Base-by-base conservation (phyloP, 2,888 invertebrate species). In the Cephalotes varians region DNA sequence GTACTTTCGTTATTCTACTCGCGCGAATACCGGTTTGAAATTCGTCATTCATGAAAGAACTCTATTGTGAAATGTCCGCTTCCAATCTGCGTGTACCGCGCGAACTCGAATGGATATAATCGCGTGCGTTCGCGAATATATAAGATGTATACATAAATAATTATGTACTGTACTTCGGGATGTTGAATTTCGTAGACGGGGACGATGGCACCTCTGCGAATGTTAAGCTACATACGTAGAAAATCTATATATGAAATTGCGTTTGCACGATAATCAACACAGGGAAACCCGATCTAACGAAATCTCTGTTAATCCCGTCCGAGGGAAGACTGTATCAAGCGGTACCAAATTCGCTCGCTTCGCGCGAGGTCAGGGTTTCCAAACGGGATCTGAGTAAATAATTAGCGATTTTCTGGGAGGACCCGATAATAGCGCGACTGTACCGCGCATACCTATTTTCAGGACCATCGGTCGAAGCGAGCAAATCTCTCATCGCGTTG, bases 1-100 rank as follows among this genome's bases (percentile, higher is more conserved):
- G 21, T 77, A 67, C 77, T 77, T 67, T 71, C 77, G 71, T 71
- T 56, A 77, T 77, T 7, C n/a, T 56, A 40, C 28, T 76, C 37
- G 49, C 34, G 44, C 72, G 72, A 31, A 47, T 54, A 34, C 34
- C 65, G 65, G n/a, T 25, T 44, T 44, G 51, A 54, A 54, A 54
- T 67, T 54, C 28, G 31, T 77, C 15, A 56, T 1, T 47, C 40
- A 18, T 5, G 44, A 49, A 47, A 37, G 15, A 73, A 44, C 71
- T 77, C 67, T 1, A 37, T 54, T 31, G 40, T 15, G 71, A 56
- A n/a, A 34, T 56, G 10, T 77, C 34, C 28, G 64, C 25, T 7
- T 69, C 18, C 77, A 54, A 40, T 64, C 40, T 77, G 31, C 72
- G 37, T 12, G 25, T 15, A 44, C 15, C 56, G n/a, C n/a, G n/a